Conservation (phyloP, 1,140 invertebrate species). For the Teleogryllus occipitalis region DNA sequence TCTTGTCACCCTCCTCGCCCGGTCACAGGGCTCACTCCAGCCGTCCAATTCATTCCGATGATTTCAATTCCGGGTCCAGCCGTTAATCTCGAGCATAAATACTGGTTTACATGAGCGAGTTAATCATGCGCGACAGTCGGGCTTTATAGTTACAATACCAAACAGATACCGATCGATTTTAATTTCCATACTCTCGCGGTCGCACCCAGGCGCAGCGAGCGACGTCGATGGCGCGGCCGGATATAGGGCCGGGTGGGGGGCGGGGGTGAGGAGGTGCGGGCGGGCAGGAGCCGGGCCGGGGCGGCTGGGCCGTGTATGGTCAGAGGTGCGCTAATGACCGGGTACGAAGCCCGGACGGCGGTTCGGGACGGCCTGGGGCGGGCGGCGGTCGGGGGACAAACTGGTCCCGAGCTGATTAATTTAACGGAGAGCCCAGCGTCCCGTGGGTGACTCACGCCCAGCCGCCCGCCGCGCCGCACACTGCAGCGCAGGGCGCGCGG, state of each 20-base stretch:
- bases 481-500: too few species aligned
- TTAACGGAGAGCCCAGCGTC: not conserved
- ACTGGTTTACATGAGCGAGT: not conserved
- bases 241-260: not conserved
- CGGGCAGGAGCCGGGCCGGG: too few species aligned
- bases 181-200: not conserved
- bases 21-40: not conserved
- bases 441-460: not conserved
- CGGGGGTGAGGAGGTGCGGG: too few species aligned
- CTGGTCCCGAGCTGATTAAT: not conserved
- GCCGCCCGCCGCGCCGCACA: too few species aligned
- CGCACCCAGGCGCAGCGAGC: not conserved
- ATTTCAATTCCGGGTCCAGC: not conserved
- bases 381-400: not conserved
- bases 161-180: not conserved
- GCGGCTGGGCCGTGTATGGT: not conserved
- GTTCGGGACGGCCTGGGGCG: not conserved
- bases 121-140: not conserved
- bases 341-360: not conserved
- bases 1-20: not conserved
- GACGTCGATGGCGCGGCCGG: not conserved
- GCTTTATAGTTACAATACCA: not conserved
- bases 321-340: not conserved
- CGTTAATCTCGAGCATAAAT: slow-evolving; percentile 4
- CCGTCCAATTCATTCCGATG: not conserved